phyloP scores from a whole-genome alignment of 2,797 vertebrate species.

The Acipenser ruthenus region DNA sequence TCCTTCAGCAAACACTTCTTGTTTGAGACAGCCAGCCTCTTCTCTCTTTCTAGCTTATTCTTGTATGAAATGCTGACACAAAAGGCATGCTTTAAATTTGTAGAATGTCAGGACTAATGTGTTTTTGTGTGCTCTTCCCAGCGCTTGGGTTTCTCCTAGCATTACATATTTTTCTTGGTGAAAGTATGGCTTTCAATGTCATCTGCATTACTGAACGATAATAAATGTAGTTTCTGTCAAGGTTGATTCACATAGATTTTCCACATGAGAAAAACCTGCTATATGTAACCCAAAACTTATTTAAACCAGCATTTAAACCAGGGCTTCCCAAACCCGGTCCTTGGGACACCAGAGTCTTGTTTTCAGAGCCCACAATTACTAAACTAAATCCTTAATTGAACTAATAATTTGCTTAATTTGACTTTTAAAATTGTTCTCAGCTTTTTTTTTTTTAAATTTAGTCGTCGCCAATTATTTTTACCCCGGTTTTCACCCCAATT shows the following conservation, averaged over 20 bases:
- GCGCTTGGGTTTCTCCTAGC: not conserved
- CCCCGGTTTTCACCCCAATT: too few species aligned
- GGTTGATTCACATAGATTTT: not conserved
- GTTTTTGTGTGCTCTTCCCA: constrained; percentile 3
- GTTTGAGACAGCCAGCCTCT: not conserved
- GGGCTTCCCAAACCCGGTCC: too few species aligned
- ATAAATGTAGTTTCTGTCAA: not conserved
- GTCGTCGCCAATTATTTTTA: too few species aligned
- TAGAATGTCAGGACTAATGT: constrained; percentile 6
- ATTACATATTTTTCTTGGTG: not conserved
- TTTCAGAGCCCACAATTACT: too few species aligned
- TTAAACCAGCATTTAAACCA: too few species aligned
- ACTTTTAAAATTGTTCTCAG: too few species aligned
- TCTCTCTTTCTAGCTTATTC: constrained; percentile 1
- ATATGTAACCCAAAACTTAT: too few species aligned
- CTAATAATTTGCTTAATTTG: too few species aligned
- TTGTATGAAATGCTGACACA: constrained; percentile 9
- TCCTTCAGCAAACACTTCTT: not conserved
- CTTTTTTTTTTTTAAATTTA: too few species aligned
- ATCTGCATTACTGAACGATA: not conserved
- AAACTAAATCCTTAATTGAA: too few species aligned
- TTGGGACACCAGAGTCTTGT: too few species aligned
- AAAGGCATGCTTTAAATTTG: constrained; percentile 9
- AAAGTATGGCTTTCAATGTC: constrained; percentile 2
- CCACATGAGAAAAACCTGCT: not conserved